Evolutionary conservation across 2,797 vertebrate species (phyloP), one percentile per base, ranked within the genome.

Genomic region (Toxotes lorentzi): DNA sequence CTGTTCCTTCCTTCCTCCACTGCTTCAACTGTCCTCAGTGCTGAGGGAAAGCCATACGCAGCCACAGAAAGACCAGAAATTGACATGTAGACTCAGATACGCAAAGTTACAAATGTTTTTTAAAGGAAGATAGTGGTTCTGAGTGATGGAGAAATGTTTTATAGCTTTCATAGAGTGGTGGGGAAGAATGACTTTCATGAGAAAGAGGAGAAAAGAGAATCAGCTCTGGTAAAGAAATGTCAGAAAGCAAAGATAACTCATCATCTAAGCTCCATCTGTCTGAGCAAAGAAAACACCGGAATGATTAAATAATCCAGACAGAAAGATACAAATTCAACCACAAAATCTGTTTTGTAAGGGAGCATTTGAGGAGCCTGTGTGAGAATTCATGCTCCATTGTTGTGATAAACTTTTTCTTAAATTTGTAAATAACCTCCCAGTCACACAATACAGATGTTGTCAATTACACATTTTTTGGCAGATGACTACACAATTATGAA

Each of bases 11-110:
- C 60, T 12, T 38, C 10, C 24, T 54, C 61, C 16, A 12, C 51
- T 23, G 24, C 58, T 32, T 51, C 21, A 67, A 71, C 60, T 70
- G 60, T 73, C 50, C 60, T 61, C 71, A 10, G 30, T 19, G 23
- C 63, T 45, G 30, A n/a, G 38, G 41, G 58, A 66, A 58, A 50
- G 45, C 27, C 13, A 13, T 30, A 54, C 48, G 30, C 62, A 59
- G 47, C 47, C 23, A 45, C 12, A 32, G 34, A 60, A 70, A 53
- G 19, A 70, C 30, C 43, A 40, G 27, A 23, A 23, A 23, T 24
- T 58, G 53, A 67, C 23, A 43, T 19, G n/a, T 19, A 41, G 47
- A 78, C 47, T 23, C 32, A 45, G 30, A 50, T 41, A 47, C 54
- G 61, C 11, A 24, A 38, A 71, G 41, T 11, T 27, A 19, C 21